Conservation (phyloP, 1,140 invertebrate species). For the Anadara kagoshimensis region DNA sequence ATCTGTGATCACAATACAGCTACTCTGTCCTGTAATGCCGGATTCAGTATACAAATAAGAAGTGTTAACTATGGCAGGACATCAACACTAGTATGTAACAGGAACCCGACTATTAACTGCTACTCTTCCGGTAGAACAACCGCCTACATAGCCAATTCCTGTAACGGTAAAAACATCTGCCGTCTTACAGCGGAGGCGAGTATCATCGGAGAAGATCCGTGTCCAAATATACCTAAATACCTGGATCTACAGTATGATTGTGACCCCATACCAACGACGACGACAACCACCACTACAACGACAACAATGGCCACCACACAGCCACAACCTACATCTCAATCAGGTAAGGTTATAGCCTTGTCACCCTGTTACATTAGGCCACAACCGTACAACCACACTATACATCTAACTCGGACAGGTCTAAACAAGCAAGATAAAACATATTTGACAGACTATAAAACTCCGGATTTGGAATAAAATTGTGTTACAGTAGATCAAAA, state of each 20-base stretch:
- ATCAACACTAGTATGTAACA: slow-evolving; percentile 23
- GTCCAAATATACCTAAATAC: slow-evolving; percentile 31
- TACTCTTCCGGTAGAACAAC: slow-evolving; percentile 39
- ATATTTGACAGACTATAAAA: too few relatives aligned
- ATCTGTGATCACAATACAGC: slow-evolving; percentile 35
- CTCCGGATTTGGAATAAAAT: too few relatives aligned
- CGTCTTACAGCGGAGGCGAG: slow-evolving; percentile 18
- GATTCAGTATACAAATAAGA: slow-evolving; percentile 25
- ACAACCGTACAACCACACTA: too few relatives aligned
- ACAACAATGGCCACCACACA: slow-evolving; percentile 13
- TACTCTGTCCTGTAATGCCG: slow-evolving; percentile 21
- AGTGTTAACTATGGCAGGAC: slow-evolving; percentile 41
- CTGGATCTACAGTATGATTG: slow-evolving; percentile 38
- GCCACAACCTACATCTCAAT: slow-evolving; percentile 1
- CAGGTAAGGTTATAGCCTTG: background rate
- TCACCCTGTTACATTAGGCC: too few relatives aligned
- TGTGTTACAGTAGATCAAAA: too few relatives aligned
- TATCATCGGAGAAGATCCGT: slow-evolving; percentile 34
- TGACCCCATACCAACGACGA: slow-evolving; percentile 29
- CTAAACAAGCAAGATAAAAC: too few relatives aligned
- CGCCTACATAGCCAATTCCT: slow-evolving; percentile 18
- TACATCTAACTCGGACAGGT: too few relatives aligned
- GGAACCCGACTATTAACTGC: slow-evolving; percentile 24
- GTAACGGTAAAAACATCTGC: slow-evolving; percentile 34
- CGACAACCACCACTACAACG: slow-evolving; percentile 36